Conservation (phyloP, 2,113 vertebrate species). For the Anser cygnoides region DNA sequence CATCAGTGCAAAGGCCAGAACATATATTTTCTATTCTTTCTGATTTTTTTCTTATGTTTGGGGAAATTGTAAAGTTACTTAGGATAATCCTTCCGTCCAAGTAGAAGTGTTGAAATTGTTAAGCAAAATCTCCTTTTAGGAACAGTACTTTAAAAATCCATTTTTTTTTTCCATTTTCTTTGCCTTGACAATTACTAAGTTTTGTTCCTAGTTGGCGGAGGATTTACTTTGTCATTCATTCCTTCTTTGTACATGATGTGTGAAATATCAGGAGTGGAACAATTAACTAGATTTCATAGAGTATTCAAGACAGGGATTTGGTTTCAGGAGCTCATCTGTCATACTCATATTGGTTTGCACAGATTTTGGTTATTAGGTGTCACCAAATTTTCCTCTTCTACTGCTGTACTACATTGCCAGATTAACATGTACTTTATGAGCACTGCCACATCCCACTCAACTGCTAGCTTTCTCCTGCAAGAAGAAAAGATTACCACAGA, state of each 20-base stretch:
- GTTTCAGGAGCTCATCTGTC: not conserved
- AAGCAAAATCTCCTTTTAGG: not conserved
- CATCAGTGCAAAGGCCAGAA: not conserved
- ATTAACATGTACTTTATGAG: slow-evolving; percentile 32
- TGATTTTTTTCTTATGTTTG: not conserved
- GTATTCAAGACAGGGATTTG: not conserved
- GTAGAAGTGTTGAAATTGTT: not conserved
- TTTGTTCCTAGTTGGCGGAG: not conserved
- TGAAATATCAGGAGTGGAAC: not conserved
- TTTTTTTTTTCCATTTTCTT: not conserved
- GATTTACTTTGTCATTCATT: not conserved
- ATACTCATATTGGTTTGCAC: not conserved
- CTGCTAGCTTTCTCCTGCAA: not conserved
- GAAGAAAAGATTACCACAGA: not conserved
- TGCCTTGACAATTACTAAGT: not conserved
- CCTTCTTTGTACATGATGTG: not conserved
- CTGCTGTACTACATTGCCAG: not conserved
- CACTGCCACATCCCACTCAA: slow-evolving; percentile 28
- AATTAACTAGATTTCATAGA: not conserved
- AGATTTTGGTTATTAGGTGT: slow-evolving; percentile 9
- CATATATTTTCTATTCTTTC: not conserved
- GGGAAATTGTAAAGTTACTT: not conserved
- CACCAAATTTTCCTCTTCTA: not conserved
- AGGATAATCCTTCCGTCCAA: not conserved
- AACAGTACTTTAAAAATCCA: not conserved